Conservation (phyloP, 2,888 invertebrate genomes). For the Scaptodrosophila latifasciaeformis region DNA sequence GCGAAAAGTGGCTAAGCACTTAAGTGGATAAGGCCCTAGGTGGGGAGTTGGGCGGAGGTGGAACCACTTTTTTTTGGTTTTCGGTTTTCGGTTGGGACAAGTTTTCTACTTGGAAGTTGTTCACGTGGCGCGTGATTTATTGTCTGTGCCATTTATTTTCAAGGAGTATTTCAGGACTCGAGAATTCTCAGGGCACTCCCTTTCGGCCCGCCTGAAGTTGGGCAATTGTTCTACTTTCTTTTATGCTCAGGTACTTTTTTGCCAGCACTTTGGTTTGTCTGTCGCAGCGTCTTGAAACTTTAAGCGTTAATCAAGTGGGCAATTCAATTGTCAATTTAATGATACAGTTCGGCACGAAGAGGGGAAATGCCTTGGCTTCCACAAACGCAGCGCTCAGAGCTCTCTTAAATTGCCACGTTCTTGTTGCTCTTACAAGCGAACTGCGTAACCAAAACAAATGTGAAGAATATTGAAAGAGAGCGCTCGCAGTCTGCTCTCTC, state of each 20-base stretch:
- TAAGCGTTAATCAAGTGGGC: background rate
- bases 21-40: background rate
- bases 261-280: too few species aligned
- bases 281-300: background rate
- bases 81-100: too few species aligned
- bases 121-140: slow-evolving; percentile 53
- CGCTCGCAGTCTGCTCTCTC: too few species aligned
- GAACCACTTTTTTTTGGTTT: too few species aligned
- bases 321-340: too few species aligned
- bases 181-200: slow-evolving; percentile 34
- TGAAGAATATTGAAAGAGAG: slow-evolving; percentile 44
- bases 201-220: slow-evolving; percentile 34
- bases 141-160: slow-evolving; percentile 52
- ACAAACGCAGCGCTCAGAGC: slow-evolving; percentile 25
- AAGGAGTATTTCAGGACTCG: slow-evolving; percentile 26
- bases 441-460: slow-evolving; percentile 71
- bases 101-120: background rate
- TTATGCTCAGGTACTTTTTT: background rate
- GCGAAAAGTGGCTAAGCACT: background rate
- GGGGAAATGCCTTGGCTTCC: slow-evolving; percentile 23
- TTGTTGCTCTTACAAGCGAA: slow-evolving; percentile 45
- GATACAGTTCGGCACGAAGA: background rate
- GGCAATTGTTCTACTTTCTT: slow-evolving; percentile 44
- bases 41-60: background rate
- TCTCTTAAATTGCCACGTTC: slow-evolving; percentile 1